Percentiles rank a stretch among this genome's conserved stretches.
phyloP scores from a whole-genome alignment of 30 jellyfish, hydroid and myxozoan species.

The Turritopsis rubra region DNA sequence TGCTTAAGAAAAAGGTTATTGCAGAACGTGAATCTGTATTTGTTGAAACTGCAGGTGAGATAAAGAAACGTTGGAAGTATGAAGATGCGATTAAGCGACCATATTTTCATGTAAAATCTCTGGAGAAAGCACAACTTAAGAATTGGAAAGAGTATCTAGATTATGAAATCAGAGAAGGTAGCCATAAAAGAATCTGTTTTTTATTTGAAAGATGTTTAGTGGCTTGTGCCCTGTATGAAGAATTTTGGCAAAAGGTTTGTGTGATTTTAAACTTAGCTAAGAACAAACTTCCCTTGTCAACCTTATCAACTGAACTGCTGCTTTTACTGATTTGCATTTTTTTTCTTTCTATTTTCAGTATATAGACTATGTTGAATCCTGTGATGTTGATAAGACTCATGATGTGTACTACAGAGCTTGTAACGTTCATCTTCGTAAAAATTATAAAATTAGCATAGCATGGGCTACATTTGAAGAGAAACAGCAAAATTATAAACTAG shows the following conservation, averaged over 20 bases:
- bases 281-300: neutral
- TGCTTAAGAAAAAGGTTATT: conserved; percentile 39
- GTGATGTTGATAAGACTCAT: conserved; percentile 28
- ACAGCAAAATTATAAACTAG: conserved; percentile 32
- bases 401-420: conserved; percentile 74
- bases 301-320: neutral
- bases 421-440: conserved; percentile 60
- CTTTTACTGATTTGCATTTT: neutral
- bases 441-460: conserved; percentile 51
- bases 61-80: conserved; percentile 70
- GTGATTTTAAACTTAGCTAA: neutral
- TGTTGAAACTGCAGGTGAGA: conserved; percentile 62
- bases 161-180: conserved; percentile 49
- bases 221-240: conserved; percentile 95
- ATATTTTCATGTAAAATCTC: conserved; percentile 89
- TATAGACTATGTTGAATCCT: conserved; percentile 49
- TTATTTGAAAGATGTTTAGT: conserved; percentile 90
- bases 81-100: conserved; percentile 94
- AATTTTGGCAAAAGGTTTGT: conserved; percentile 91
- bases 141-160: conserved; percentile 93
- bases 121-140: conserved; percentile 75
- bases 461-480: conserved; percentile 96
- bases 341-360: conserved; percentile 51
- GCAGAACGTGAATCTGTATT: conserved; percentile 45
- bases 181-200: conserved; percentile 44